These are phyloP conservation scores for Bettongia penicillata DNA, from an alignment of 2,113 vertebrate genomes.

Conservation along the genomic window DNA sequence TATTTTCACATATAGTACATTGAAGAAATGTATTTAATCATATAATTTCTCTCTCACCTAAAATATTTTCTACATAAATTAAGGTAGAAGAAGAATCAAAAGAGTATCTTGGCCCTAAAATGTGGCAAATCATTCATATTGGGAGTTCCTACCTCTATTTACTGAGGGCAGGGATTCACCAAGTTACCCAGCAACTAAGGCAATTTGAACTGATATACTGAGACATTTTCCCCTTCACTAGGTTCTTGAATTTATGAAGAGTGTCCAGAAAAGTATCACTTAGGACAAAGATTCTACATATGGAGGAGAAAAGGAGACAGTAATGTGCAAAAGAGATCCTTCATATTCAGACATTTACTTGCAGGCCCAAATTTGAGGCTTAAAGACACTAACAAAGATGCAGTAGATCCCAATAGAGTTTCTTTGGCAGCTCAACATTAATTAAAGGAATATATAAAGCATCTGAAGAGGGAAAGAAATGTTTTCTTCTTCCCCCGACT, in stretches of 20 bases:
- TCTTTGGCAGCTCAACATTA: background rate
- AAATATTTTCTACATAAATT: background rate
- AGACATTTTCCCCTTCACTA: background rate
- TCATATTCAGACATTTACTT: background rate
- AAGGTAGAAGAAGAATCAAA: background rate
- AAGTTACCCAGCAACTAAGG: background rate
- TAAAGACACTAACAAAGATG: background rate
- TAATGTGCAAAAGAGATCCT: background rate
- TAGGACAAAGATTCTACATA: background rate
- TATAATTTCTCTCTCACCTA: background rate
- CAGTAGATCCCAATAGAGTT: background rate
- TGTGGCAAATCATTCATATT: background rate
- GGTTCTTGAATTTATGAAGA: background rate
- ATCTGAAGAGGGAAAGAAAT: background rate
- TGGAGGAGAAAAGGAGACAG: background rate
- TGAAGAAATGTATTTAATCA: background rate
- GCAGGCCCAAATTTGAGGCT: background rate
- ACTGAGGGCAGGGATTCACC: background rate
- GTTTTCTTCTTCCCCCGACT: background rate
- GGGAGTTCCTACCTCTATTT: background rate
- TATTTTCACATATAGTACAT: background rate
- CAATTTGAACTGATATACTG: background rate
- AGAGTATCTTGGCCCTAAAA: background rate
- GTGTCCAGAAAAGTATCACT: background rate
- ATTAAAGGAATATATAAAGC: no score